phyloP scores from a whole-genome alignment of 2,113 vertebrate species.

The Oenanthe oenanthe region DNA sequence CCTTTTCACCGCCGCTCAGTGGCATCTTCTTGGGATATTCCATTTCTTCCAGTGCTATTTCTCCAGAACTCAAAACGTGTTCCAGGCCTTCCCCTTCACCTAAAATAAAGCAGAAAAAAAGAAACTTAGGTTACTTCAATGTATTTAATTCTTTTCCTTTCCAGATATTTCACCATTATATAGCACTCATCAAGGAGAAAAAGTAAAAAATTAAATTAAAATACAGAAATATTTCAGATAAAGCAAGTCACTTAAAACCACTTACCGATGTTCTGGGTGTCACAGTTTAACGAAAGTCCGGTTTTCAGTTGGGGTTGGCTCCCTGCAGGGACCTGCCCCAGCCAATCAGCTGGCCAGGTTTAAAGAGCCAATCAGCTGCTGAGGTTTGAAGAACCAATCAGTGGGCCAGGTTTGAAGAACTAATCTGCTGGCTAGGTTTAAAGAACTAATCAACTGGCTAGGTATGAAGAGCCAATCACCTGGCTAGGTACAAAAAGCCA shows the following conservation, averaged over 20 bases:
- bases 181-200: background rate
- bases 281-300: background rate
- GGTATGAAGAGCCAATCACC: no score
- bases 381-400: no score
- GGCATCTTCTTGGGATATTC: slow-evolving; percentile 26
- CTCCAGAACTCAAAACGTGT: slow-evolving; percentile 66
- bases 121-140: background rate
- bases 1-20: slow-evolving; percentile 62
- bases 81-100: slow-evolving; percentile 71
- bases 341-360: no score
- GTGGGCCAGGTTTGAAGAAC: no score
- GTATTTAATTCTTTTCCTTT: background rate
- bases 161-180: background rate
- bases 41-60: slow-evolving; percentile 34
- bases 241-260: background rate
- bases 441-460: no score
- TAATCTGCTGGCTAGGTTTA: no score
- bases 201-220: background rate
- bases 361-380: no score
- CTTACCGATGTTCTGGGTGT: background rate
- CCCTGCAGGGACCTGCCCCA: background rate
- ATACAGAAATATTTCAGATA: background rate
- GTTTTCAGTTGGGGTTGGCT: background rate
- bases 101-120: slow-evolving; percentile 18
- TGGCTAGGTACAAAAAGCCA: no score